Conservation (phyloP, 2,797 vertebrate species). For the Cyprinella venusta region DNA sequence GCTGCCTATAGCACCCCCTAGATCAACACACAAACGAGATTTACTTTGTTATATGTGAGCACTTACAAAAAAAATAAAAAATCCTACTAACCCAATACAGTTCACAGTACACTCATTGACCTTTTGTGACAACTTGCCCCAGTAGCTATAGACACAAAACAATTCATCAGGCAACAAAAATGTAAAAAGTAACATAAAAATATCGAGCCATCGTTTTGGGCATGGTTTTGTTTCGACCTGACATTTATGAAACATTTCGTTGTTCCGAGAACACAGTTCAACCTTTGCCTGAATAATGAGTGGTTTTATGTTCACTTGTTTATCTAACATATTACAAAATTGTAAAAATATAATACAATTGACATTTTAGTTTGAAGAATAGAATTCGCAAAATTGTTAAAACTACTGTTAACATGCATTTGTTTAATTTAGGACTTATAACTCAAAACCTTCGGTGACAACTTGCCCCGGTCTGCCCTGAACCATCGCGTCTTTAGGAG, state of each 20-base stretch:
- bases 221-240: not conserved
- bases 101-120: not conserved
- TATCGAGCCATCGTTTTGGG: not conserved
- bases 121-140: not conserved
- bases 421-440: not conserved
- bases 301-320: not conserved
- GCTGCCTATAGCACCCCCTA: conserved; percentile 88
- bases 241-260: conserved; percentile 1
- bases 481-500: not conserved
- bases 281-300: not conserved
- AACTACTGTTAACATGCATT: not conserved
- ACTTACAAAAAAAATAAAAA: not conserved
- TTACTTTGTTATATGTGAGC: not conserved
- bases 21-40: conserved; percentile 51
- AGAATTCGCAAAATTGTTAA: not conserved
- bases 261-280: conserved; percentile 9
- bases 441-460: not conserved
- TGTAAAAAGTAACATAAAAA: not conserved
- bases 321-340: not conserved
- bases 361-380: conserved; percentile 7
- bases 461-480: not conserved
- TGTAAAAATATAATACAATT: not conserved
- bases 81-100: not conserved
- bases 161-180: not conserved
- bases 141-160: not conserved